Evolutionary conservation across 2,113 vertebrate genomes (phyloP), one percentile per base, ranked within the genome.

Genomic region (Silurus asotus): DNA sequence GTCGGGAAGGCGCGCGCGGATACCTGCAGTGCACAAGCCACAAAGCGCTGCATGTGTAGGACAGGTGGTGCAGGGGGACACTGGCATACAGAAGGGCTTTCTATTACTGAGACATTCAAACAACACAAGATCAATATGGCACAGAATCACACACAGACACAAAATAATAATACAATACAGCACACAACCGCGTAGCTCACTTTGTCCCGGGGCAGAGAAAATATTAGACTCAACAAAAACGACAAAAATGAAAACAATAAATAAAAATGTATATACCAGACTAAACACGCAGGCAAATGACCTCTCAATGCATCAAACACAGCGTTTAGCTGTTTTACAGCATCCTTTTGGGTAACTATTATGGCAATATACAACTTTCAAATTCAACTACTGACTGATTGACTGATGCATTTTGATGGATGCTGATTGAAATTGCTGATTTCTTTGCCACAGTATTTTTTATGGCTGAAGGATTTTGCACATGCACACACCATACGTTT

Each of bases 11-110:
- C 90, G 88, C 83, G 77, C 83, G 77, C 67, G 89, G 92, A 88
- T 93, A 88, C 90, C 91, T 85, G 89, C 25, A 84, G 88, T 55
- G 91, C 89, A 84, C 72, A 84, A 23, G 81, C 64, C 80, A 65
- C 83, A 61, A 87, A 89, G 88, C 84, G 20, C 19, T 62, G 10
- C 14, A 48, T 58, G 75, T 56, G 0, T 9, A 9, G 75, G 55
- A 58, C 84, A 88, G 84, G 81, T 83, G 81, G 80, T 67, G 58
- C 15, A 61, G 28, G 9, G 17, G 17, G 76, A 20, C 76, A 11
- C 76, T 37, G 75, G 53, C n/a, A 58, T 17, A 78, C 53, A 56
- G 19, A 45, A 58, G 3, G n/a, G 75, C 2, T 28, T 78, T 56
- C 75, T 78, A 37, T 28, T 58, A 58, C n/a, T 56, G 23, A 77